A percentile compares a stretch with the other conserved stretches of the same genome.
These are phyloP conservation scores for Triplophysa yarkandensis DNA, from an alignment of 2,797 vertebrate genomes.

Conservation along the genomic window DNA sequence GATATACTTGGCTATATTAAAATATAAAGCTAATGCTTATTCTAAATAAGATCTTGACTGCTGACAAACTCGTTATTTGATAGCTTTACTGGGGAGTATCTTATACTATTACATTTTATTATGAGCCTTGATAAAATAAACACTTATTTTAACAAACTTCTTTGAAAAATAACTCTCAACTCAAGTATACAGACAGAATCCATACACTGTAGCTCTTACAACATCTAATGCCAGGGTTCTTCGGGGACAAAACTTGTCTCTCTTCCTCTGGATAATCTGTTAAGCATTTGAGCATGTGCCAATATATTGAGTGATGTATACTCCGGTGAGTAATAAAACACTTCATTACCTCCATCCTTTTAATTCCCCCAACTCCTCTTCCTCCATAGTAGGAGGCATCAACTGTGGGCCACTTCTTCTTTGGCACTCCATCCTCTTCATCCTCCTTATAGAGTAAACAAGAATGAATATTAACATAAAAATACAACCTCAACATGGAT, in stretches of 20 bases:
- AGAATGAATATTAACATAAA: background rate
- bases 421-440: conserved; percentile 89
- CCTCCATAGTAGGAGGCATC: conserved; percentile 98
- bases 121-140: too few species aligned
- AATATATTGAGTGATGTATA: conserved; percentile 1
- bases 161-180: too few species aligned
- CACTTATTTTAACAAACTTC: too few species aligned
- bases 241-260: background rate
- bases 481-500: background rate
- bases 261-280: conserved; percentile 25
- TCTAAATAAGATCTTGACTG: too few species aligned
- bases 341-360: conserved; percentile 91
- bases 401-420: conserved; percentile 98
- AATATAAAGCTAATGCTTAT: too few species aligned
- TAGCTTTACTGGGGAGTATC: too few species aligned
- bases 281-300: background rate
- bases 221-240: too few species aligned
- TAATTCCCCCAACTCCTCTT: conserved; percentile 95
- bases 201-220: too few species aligned
- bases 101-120: too few species aligned
- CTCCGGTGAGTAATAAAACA: conserved; percentile 7
- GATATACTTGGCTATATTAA: too few species aligned
- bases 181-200: too few species aligned
- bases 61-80: too few species aligned
- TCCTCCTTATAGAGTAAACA: conserved; percentile 72